Conservation (phyloP, 2,888 invertebrate genomes). For the Leptinotarsa rubiginosa region DNA sequence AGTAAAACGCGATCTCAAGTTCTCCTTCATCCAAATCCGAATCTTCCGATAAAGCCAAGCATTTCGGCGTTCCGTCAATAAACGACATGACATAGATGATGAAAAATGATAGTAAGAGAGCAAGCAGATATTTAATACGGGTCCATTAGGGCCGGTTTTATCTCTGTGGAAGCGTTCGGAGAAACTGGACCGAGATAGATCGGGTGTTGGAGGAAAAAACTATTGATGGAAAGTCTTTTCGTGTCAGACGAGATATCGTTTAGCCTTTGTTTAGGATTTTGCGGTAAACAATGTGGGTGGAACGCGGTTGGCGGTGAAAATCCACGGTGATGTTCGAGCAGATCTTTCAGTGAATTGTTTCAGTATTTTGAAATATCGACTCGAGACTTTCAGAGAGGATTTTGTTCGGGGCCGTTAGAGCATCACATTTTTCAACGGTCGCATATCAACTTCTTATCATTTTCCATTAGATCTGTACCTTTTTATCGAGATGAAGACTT, state of each 20-base stretch:
- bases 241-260: constrained; percentile 32
- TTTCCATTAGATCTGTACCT: no score
- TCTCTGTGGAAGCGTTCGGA: constrained; percentile 39
- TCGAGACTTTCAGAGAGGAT: no score
- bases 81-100: constrained; percentile 60
- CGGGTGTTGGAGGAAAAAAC: constrained; percentile 37
- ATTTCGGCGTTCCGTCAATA: constrained; percentile 55
- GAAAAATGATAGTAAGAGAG: constrained; percentile 62
- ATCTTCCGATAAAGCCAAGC: constrained; percentile 52
- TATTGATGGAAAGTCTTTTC: constrained; percentile 41
- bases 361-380: neutral
- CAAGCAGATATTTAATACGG: constrained; percentile 63
- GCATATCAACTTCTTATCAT: no score
- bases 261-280: constrained; percentile 35
- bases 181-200: constrained; percentile 46
- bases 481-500: no score
- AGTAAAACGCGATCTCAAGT: constrained; percentile 10
- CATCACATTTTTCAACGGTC: no score
- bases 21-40: constrained; percentile 34
- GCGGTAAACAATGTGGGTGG: constrained; percentile 19
- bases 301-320: constrained; percentile 4
- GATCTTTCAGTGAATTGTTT: neutral
- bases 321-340: neutral
- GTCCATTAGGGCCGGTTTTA: constrained; percentile 59
- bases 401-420: no score